Evolutionary conservation across 2,888 invertebrate species (phyloP), one percentile per base, ranked within the genome.

Genomic region (Tetheella fluctuosa): DNA sequence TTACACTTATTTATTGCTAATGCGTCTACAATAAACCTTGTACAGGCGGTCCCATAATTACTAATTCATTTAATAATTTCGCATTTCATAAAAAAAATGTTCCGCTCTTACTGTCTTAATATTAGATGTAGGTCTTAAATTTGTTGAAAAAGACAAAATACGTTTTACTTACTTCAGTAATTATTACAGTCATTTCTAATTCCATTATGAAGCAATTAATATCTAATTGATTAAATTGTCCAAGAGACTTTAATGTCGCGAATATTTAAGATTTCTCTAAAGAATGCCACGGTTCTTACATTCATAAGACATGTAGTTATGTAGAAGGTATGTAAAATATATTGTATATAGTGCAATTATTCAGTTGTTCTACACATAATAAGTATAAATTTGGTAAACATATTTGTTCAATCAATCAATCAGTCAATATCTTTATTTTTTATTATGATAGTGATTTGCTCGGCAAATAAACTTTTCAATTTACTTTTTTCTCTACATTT

Each of bases 1-100:
- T 61, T 52, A 54, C 58, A 48, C 48, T 61, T 61, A 61, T 61
- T 61, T 61, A 61, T 61, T 55, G 55, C 37, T 55, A 55, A 55
- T 61, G 42, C 54, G 42, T n/a, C 23, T 54, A 23, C 55, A 37
- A 34, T 23, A 23, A 23, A 55, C 55, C 15, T 12, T 23, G 13
- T 34, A 25, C 55, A 55, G 48, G 7, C n/a, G 20, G n/a, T 20
- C 10, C 10, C 10, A 48, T 48, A 48, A 48, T 48, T 5, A 48
- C 3, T 48, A 48, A 20, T 0, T 5, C n/a, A 39, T 17, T 17
- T 17, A 30, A 17, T 42, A 42, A 6, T 5, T 17, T 42, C 0
- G 8, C 10, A 30, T 30, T 30, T 30, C 30, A 30, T 30, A 8
- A 30, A 30, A 30, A 30, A n/a, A n/a, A n/a, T n/a, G n/a, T n/a